These are phyloP conservation scores for Eublepharis macularius DNA, from an alignment of 2,113 vertebrate species.

Conservation along the genomic window DNA sequence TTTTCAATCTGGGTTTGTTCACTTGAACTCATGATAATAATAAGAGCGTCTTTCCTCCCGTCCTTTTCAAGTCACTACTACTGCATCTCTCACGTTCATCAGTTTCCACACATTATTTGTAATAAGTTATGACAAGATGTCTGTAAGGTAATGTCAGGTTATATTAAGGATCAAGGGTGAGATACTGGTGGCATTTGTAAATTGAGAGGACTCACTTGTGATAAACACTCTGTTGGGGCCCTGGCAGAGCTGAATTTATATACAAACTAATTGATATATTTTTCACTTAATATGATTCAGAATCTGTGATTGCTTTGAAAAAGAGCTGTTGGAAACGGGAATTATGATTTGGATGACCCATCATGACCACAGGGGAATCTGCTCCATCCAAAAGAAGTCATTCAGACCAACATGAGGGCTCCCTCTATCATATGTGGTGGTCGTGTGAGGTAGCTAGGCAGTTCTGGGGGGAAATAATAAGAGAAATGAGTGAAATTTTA, in stretches of 20 bases:
- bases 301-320: too few species aligned
- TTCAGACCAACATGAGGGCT: too few species aligned
- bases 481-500: too few species aligned
- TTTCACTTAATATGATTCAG: not conserved
- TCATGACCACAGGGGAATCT: too few species aligned
- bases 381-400: too few species aligned
- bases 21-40: not conserved
- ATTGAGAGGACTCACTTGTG: not conserved
- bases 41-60: not conserved
- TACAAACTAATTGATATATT: not conserved
- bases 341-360: too few species aligned
- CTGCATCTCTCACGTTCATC: not conserved
- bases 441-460: too few species aligned
- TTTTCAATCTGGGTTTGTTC: not conserved
- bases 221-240: not conserved
- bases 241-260: too few species aligned
- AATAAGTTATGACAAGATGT: not conserved
- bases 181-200: not conserved
- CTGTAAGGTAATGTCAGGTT: not conserved
- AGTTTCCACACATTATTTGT: not conserved
- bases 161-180: not conserved
- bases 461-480: too few species aligned
- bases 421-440: too few species aligned
- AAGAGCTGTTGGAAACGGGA: too few species aligned
- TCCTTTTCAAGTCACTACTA: not conserved